Percentiles rank a stretch among this genome's conserved stretches.
phyloP scores from a whole-genome alignment of 2,113 vertebrate species.

The Eptesicus fuscus region DNA sequence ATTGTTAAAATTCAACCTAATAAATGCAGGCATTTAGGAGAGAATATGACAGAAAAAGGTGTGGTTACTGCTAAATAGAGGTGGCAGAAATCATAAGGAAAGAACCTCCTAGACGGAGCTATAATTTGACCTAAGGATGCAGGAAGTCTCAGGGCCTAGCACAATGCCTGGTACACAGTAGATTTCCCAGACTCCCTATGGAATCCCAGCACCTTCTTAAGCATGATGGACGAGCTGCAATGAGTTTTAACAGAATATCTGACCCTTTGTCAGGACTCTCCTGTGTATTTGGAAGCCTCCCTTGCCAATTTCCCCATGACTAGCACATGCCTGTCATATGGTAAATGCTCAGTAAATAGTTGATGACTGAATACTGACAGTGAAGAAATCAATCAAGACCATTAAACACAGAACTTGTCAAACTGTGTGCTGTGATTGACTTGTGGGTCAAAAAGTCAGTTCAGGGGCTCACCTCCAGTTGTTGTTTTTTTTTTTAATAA shows the following conservation, averaged over 20 bases:
- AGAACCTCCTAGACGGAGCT: neutral
- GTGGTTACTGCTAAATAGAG: neutral
- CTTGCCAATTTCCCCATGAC: neutral
- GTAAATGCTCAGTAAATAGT: neutral
- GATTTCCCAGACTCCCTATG: neutral
- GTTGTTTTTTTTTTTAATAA: neutral
- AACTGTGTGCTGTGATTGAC: neutral
- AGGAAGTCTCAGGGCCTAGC: neutral
- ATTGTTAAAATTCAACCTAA: conserved; percentile 19
- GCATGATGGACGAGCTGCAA: too few relatives aligned
- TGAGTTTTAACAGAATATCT: neutral
- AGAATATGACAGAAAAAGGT: neutral
- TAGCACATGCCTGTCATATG: neutral
- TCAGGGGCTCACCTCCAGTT: neutral
- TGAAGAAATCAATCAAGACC: neutral
- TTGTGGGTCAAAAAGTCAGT: neutral
- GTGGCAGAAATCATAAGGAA: neutral
- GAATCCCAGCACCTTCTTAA: neutral
- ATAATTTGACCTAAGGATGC: neutral
- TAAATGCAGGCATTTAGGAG: conserved; percentile 4
- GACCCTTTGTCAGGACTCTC: neutral
- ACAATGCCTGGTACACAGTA: neutral
- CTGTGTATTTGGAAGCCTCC: neutral
- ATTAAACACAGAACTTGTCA: neutral
- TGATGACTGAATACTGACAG: neutral